These are phyloP conservation scores for Peromyscus polionotus DNA, from an alignment of 2,113 vertebrate genomes.

Conservation along the genomic window DNA sequence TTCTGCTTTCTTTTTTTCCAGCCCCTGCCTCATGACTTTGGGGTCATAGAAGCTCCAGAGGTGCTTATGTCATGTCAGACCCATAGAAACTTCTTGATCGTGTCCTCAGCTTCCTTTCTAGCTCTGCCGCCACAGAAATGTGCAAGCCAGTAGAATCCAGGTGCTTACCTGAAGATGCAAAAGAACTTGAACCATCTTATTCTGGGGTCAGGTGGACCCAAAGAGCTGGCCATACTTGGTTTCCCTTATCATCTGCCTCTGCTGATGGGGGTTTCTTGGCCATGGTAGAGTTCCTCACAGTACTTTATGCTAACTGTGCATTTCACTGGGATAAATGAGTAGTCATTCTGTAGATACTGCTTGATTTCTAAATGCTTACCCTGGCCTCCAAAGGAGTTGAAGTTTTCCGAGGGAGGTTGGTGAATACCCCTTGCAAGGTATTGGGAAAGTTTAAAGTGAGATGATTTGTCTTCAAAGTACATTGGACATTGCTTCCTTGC, in stretches of 20 bases:
- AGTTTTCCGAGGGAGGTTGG: background rate
- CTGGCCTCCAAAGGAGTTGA: background rate
- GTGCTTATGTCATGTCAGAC: slow-evolving; percentile 5
- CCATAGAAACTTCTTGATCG: slow-evolving; percentile 31
- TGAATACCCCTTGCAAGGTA: accelerated
- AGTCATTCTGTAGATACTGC: background rate
- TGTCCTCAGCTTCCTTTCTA: background rate
- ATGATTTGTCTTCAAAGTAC: background rate
- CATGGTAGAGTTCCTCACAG: background rate
- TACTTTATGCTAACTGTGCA: background rate
- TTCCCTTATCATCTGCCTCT: background rate
- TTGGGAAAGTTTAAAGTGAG: background rate
- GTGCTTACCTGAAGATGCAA: background rate
- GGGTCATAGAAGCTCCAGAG: slow-evolving; percentile 1
- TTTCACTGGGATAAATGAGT: background rate
- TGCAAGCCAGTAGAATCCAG: background rate
- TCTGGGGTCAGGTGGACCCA: background rate
- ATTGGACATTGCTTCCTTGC: background rate
- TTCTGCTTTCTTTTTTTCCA: background rate
- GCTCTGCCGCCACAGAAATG: background rate
- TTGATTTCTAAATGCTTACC: background rate
- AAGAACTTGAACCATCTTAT: background rate
- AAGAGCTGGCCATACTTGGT: background rate
- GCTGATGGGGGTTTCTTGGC: background rate
- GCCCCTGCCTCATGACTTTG: slow-evolving; percentile 39